Conservation (phyloP, 2,113 vertebrate species). For the Mus pahari region DNA sequence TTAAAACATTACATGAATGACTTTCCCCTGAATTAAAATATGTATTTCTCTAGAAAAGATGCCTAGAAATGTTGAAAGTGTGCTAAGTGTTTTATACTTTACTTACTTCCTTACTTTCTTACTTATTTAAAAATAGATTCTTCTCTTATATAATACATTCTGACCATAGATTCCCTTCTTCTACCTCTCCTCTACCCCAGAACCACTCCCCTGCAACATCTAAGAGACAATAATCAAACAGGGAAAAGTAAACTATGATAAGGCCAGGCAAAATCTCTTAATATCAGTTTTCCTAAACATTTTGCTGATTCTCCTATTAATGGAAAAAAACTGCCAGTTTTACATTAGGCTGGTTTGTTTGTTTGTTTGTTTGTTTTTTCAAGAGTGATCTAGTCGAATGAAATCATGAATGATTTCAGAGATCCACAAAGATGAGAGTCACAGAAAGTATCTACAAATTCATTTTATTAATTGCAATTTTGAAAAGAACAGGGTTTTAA, state of each 20-base stretch:
- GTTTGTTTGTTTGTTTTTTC: too few relatives aligned
- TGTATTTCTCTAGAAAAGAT: background rate
- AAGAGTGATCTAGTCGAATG: background rate
- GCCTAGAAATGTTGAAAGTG: background rate
- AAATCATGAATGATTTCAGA: background rate
- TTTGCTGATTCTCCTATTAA: background rate
- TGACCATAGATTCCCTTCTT: background rate
- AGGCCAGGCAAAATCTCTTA: background rate
- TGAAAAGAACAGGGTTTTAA: too few relatives aligned
- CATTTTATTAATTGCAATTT: background rate
- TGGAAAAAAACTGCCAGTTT: background rate
- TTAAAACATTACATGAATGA: background rate
- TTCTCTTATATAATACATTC: background rate
- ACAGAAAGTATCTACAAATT: background rate
- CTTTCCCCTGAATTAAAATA: conserved; percentile 3
- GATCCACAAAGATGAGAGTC: background rate
- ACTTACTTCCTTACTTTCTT: too few relatives aligned
- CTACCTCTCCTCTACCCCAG: rapidly evolving
- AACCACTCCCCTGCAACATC: background rate
- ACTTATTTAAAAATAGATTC: background rate
- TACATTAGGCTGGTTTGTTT: background rate
- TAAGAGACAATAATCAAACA: background rate
- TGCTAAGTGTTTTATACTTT: background rate
- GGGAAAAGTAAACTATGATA: background rate
- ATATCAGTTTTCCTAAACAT: background rate